Conservation (phyloP, 2,113 vertebrate genomes). For the Poeciliopsis retropinna region DNA sequence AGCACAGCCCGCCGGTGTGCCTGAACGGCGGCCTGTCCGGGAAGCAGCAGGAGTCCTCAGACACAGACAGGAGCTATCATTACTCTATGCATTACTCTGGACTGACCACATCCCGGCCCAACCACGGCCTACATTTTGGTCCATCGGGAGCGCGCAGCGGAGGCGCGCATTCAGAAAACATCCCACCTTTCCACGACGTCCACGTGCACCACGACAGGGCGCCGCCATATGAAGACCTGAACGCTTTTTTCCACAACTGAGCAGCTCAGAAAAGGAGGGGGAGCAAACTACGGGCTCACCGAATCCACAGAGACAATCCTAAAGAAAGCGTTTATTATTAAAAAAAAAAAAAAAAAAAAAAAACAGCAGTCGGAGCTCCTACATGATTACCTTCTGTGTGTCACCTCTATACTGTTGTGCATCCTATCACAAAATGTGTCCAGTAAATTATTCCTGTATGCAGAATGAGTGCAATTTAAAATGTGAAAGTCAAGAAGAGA, state of each 20-base stretch:
- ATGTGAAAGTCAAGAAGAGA: conserved; percentile 68
- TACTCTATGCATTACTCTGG: conserved; percentile 98
- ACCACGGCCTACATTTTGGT: conserved; percentile 87
- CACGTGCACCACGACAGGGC: conserved; percentile 92
- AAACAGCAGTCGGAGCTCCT: conserved; percentile 25
- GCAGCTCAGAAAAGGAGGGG: conserved; percentile 15
- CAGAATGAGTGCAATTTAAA: conserved; percentile 66
- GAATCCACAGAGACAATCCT: conserved; percentile 52
- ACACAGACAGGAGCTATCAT: conserved; percentile 94
- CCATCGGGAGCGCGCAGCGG: conserved; percentile 88
- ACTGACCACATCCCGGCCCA: conserved; percentile 85
- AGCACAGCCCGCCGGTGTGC: conserved; percentile 92
- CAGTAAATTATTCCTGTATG: conserved; percentile 65
- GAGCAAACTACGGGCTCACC: conserved; percentile 25
- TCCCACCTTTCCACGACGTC: conserved; percentile 92
- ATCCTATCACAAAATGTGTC: conserved; percentile 66
- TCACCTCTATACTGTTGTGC: conserved; percentile 70
- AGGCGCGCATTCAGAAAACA: conserved; percentile 90
- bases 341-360: background rate
- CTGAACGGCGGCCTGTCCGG: conserved; percentile 91
- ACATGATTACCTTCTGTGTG: conserved; percentile 61
- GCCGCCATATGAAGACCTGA: conserved; percentile 94
- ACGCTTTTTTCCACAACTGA: conserved; percentile 97
- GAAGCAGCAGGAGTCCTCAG: conserved; percentile 88
- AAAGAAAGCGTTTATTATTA: conserved; percentile 36